Evolutionary conservation across 2,113 vertebrate species (phyloP).

Genomic region (Athene noctua): DNA sequence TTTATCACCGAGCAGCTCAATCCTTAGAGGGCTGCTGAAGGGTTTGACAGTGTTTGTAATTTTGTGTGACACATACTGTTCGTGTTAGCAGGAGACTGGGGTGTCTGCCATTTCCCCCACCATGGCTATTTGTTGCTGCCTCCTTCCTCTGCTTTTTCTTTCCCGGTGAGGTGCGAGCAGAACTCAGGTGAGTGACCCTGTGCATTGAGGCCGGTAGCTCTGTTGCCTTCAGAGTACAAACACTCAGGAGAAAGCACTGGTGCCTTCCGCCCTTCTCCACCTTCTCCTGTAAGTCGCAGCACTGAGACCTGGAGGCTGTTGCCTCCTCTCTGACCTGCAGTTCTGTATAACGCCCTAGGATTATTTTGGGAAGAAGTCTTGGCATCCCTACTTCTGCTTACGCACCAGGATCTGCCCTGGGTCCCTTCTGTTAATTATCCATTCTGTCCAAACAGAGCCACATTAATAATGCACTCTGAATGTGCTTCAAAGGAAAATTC

Average conservation of each 20-base stretch:
- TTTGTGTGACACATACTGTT: not conserved
- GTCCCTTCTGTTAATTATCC: not conserved
- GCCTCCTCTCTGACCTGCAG: too few relatives aligned
- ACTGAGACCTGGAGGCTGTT: not conserved
- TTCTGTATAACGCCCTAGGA: too few relatives aligned
- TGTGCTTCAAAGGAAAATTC: not conserved
- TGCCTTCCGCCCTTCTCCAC: not conserved
- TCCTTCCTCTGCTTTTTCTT: not conserved
- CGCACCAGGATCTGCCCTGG: not conserved
- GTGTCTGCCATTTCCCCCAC: not conserved
- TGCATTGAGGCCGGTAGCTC: too few relatives aligned
- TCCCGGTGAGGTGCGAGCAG: not conserved
- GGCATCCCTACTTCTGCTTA: not conserved
- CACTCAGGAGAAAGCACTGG: rapidly evolving
- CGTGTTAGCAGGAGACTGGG: too few relatives aligned
- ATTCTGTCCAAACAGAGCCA: not conserved
- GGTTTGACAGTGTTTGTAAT: not conserved
- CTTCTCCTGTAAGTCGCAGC: not conserved
- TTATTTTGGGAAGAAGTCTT: too few relatives aligned
- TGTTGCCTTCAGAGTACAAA: not conserved
- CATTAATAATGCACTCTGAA: not conserved
- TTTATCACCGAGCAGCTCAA: not conserved
- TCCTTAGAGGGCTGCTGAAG: not conserved
- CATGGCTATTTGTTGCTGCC: too few relatives aligned
- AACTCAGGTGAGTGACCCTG: not conserved